Evolutionary conservation across 2,113 vertebrate genomes (phyloP).

Genomic region (Odocoileus virginianus): DNA sequence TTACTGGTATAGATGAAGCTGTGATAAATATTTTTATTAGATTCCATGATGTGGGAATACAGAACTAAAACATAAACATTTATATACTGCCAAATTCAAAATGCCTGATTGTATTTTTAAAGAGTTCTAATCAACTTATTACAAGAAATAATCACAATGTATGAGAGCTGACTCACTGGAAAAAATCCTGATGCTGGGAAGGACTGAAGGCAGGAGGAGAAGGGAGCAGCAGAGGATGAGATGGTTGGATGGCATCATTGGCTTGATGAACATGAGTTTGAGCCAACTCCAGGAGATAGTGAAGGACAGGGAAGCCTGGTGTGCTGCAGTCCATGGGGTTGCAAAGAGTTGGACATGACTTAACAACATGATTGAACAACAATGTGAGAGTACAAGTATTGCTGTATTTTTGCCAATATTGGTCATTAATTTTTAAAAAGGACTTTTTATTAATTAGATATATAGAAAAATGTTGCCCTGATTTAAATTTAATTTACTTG

Average conservation of each 20-base stretch:
- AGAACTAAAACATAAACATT: slow-evolving; percentile 15
- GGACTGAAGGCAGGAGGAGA: not conserved
- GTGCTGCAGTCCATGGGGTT: not conserved
- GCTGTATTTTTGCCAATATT: slow-evolving; percentile 2
- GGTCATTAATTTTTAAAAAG: not conserved
- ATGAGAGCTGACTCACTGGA: not conserved
- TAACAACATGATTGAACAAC: not conserved
- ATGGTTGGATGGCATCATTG: not conserved
- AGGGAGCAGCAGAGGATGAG: not conserved
- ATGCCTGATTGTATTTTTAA: slow-evolving; percentile 32
- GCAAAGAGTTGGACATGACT: not conserved
- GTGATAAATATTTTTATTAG: slow-evolving; percentile 22
- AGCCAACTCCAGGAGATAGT: not conserved
- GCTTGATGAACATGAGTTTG: not conserved
- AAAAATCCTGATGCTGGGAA: not conserved
- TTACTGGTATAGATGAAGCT: slow-evolving; percentile 11
- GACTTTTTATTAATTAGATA: not conserved
- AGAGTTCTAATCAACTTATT: not conserved
- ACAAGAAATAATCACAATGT: not conserved
- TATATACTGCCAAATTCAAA: slow-evolving; percentile 18
- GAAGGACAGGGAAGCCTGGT: not conserved
- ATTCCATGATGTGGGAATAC: not conserved
- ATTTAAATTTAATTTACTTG: slow-evolving; percentile 36
- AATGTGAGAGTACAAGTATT: not conserved
- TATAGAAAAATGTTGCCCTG: not conserved